Percentiles rank a stretch among this genome's conserved stretches.
Conservation (phyloP, 2,797 vertebrate species). For the Helostoma temminkii region DNA sequence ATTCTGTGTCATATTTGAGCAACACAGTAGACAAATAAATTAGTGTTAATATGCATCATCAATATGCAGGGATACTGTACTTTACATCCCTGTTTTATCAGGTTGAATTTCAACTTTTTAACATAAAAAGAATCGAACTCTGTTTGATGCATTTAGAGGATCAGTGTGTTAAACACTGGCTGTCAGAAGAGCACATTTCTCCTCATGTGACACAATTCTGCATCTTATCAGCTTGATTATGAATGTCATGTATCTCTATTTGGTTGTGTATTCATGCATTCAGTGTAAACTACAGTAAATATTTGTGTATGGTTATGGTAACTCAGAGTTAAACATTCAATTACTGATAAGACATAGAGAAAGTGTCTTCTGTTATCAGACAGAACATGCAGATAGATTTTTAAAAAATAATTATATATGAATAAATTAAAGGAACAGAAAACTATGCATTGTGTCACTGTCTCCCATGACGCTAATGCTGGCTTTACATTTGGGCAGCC, state of each 20-base stretch:
- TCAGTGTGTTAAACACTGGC: neutral
- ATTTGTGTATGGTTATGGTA: neutral
- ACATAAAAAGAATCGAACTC: neutral
- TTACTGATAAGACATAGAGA: conserved; percentile 1
- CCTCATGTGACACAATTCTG: conserved; percentile 4
- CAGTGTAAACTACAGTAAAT: neutral
- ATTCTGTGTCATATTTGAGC: neutral
- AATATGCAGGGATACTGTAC: too few species aligned
- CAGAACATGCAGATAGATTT: neutral
- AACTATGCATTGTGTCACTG: neutral
- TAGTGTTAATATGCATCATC: neutral
- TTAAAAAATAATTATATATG: conserved; percentile 16
- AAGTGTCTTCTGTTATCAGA: neutral
- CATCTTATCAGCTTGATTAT: neutral
- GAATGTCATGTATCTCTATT: neutral
- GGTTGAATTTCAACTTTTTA: neutral
- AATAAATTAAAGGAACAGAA: conserved; percentile 24
- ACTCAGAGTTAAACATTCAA: neutral
- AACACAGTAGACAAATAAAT: conserved; percentile 32
- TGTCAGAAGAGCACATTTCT: neutral
- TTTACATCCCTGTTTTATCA: too few species aligned
- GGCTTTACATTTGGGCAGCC: neutral
- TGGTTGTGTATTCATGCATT: neutral
- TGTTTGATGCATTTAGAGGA: neutral
- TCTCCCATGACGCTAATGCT: neutral